A percentile compares a stretch with the other conserved stretches of the same genome.
Evolutionary conservation across 1,140 invertebrate species (phyloP).

Genomic region (Lasioglossum baleicum): DNA sequence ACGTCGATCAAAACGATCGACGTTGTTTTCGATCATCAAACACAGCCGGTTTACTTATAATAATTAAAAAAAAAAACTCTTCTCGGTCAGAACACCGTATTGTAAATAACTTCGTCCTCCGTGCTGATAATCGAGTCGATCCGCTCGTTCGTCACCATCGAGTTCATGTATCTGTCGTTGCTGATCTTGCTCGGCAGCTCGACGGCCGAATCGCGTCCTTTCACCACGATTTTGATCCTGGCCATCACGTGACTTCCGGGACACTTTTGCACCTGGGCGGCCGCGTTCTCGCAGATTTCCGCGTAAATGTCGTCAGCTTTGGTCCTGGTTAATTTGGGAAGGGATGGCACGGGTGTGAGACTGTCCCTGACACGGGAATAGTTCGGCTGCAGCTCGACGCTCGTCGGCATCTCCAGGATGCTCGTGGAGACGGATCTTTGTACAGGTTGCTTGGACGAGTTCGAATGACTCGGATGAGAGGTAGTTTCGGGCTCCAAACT

Average conservation of each 20-base stretch:
- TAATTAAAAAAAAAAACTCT: slow-evolving; percentile 25
- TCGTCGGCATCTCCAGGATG: slow-evolving; percentile 71
- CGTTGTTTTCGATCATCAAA: slow-evolving; percentile 39
- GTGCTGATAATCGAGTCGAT: slow-evolving; percentile 73
- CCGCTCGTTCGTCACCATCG: slow-evolving; percentile 70
- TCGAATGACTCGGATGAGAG: slow-evolving; percentile 58
- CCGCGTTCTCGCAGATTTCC: slow-evolving; percentile 74
- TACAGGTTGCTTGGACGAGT: slow-evolving; percentile 71
- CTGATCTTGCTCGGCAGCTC: slow-evolving; percentile 36
- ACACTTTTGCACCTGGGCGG: slow-evolving; percentile 63
- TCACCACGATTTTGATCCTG: slow-evolving; percentile 76
- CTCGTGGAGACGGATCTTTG: slow-evolving; percentile 77
- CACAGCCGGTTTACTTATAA: slow-evolving; percentile 54
- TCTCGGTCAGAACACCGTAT: slow-evolving; percentile 73
- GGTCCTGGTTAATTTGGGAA: slow-evolving; percentile 58
- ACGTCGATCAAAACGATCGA: slow-evolving; percentile 1
- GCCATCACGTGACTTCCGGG: slow-evolving; percentile 76
- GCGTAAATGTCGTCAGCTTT: slow-evolving; percentile 77
- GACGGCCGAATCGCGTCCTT: slow-evolving; percentile 54
- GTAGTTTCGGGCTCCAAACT: slow-evolving; percentile 75
- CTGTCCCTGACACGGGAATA: slow-evolving; percentile 75
- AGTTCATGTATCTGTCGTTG: slow-evolving; percentile 71
- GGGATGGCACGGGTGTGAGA: slow-evolving; percentile 68
- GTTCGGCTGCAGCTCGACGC: slow-evolving; percentile 72
- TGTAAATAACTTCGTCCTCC: slow-evolving; percentile 76